Conservation (phyloP, 2,797 vertebrate genomes). For the Psittacula echo region DNA sequence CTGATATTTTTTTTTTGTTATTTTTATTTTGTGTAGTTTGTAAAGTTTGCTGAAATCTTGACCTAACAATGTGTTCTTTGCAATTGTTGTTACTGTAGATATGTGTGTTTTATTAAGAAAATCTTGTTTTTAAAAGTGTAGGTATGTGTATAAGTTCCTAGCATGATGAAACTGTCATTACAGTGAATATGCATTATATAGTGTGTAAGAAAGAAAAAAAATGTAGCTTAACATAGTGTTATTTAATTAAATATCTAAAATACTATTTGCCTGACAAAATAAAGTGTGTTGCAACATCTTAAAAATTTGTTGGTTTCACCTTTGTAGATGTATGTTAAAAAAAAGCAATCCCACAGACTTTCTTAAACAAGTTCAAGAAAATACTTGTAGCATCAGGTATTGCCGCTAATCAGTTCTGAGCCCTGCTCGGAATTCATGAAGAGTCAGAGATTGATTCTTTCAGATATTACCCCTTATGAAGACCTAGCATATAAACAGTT, state of each 20-base stretch:
- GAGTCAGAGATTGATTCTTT: not conserved
- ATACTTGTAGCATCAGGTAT: not conserved
- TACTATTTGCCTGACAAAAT: conserved; percentile 84
- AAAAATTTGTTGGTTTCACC: not conserved
- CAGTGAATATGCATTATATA: conserved; percentile 78
- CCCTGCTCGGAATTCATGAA: not conserved
- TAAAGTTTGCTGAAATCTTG: conserved; percentile 66
- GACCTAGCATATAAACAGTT: not conserved
- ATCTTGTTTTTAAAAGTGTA: conserved; percentile 63
- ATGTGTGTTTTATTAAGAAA: conserved; percentile 67
- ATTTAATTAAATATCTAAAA: conserved; percentile 88
- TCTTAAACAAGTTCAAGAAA: not conserved
- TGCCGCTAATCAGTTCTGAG: not conserved
- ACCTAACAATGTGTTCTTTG: conserved; percentile 63
- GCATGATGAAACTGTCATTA: conserved; percentile 81
- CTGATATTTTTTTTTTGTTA: conserved; percentile 22
- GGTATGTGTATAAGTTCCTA: conserved; percentile 76
- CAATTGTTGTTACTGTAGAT: conserved; percentile 73
- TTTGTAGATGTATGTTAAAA: not conserved
- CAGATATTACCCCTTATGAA: not conserved
- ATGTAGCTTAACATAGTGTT: conserved; percentile 71
- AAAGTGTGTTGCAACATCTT: conserved; percentile 73
- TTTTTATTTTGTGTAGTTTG: conserved; percentile 74
- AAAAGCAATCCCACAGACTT: not conserved
- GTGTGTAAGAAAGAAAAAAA: conserved; percentile 70